Evolutionary conservation across 2,797 vertebrate genomes (phyloP).

Genomic region (Eremophila alpestris): DNA sequence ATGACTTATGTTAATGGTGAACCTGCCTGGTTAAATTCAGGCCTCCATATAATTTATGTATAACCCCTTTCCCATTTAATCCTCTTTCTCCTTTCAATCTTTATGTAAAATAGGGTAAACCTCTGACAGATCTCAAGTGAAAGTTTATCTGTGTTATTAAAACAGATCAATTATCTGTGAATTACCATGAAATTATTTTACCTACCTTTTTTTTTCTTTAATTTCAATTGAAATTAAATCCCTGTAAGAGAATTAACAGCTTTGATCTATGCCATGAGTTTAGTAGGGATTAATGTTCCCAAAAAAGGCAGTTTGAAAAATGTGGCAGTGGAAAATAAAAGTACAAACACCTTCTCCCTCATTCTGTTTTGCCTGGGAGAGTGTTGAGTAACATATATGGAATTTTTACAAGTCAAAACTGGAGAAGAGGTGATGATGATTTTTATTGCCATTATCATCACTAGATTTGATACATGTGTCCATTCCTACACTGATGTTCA

Average conservation of each 20-base stretch:
- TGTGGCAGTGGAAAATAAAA: not conserved
- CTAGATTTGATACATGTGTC: fast-evolving
- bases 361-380: not conserved
- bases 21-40: not conserved
- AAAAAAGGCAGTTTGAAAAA: not conserved
- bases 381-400: not conserved
- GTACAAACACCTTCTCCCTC: not conserved
- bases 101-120: not conserved
- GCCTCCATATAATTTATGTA: not conserved
- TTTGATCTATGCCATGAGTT: not conserved
- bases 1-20: not conserved
- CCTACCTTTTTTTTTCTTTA: not conserved
- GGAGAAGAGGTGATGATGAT: not conserved
- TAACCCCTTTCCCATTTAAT: not conserved
- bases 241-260: not conserved
- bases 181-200: not conserved
- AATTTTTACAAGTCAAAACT: not conserved
- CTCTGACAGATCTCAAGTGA: not conserved
- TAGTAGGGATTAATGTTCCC: not conserved
- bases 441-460: not conserved
- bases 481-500: not conserved
- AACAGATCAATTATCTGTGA: not conserved
- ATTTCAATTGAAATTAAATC: not conserved
- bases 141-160: not conserved
- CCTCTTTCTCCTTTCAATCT: not conserved